Percentiles rank a stretch among this genome's conserved stretches.
phyloP scores from a whole-genome alignment of 2,113 vertebrate species.

The Rhinolophus sinicus region DNA sequence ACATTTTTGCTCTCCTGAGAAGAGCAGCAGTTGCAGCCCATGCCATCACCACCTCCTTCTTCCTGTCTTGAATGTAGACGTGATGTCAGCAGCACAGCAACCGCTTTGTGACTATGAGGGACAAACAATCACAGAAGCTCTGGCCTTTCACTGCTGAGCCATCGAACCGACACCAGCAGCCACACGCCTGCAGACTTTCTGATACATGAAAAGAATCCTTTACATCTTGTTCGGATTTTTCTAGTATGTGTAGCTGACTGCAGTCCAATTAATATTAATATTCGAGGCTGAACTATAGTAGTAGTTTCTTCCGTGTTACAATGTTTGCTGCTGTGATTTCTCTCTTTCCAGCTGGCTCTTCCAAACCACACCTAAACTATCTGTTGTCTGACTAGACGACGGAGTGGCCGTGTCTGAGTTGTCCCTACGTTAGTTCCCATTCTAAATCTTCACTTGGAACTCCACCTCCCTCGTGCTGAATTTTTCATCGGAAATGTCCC shows the following conservation, averaged over 20 bases:
- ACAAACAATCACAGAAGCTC: not conserved
- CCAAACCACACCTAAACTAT: not conserved
- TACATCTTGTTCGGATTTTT: not conserved
- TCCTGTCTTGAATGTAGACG: not conserved
- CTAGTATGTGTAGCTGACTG: not conserved
- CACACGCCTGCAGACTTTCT: not conserved
- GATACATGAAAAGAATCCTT: not conserved
- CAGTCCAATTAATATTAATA: not conserved
- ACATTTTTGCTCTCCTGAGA: not conserved
- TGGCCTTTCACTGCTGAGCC: not conserved
- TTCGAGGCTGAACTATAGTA: not conserved
- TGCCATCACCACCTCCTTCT: not conserved
- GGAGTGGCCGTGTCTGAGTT: accelerated
- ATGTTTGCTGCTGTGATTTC: not conserved
- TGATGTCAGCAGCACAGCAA: not conserved
- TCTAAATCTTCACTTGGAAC: not conserved
- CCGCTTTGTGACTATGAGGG: not conserved
- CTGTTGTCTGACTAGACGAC: not conserved
- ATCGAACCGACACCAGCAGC: too few relatives aligned
- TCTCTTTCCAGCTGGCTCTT: not conserved
- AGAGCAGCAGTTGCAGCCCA: not conserved
- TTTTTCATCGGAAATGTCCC: not conserved
- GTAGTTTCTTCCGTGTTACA: not conserved
- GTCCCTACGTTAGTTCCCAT: not conserved
- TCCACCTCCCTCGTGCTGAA: not conserved